phyloP scores from a whole-genome alignment of 2,888 invertebrate genomes.

The Athetis lepigone region DNA sequence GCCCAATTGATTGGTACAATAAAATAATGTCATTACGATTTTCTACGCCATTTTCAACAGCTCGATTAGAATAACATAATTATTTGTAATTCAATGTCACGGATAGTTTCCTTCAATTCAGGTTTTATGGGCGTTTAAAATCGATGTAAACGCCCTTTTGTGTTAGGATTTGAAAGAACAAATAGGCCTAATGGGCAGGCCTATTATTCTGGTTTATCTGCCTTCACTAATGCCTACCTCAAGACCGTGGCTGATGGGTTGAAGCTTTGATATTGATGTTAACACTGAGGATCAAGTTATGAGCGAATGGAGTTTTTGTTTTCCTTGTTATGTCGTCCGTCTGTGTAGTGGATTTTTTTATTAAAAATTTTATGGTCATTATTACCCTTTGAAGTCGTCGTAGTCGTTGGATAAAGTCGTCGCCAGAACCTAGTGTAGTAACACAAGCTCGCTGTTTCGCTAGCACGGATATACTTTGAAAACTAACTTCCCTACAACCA shows the following conservation, averaged over 20 bases:
- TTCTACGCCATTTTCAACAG: slow-evolving; percentile 55
- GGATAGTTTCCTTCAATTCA: slow-evolving; percentile 54
- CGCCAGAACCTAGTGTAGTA: too few relatives aligned
- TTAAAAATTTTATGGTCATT: too few relatives aligned
- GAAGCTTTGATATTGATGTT: slow-evolving; percentile 68
- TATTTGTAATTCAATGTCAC: slow-evolving; percentile 59
- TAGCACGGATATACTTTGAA: too few relatives aligned
- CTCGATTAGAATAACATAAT: slow-evolving; percentile 57
- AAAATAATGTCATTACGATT: slow-evolving; percentile 65
- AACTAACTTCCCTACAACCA: too few relatives aligned
- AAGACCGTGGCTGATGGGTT: slow-evolving; percentile 73
- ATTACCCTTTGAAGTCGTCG: too few relatives aligned
- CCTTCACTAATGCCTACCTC: slow-evolving; percentile 67
- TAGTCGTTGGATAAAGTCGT: too few relatives aligned
- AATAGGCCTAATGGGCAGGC: slow-evolving; percentile 52
- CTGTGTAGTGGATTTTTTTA: neutral
- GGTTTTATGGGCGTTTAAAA: slow-evolving; percentile 56
- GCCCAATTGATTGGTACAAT: slow-evolving; percentile 45
- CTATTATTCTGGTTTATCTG: slow-evolving; percentile 67
- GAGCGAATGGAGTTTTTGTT: neutral
- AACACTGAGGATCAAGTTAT: slow-evolving; percentile 40
- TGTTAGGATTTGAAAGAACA: slow-evolving; percentile 61
- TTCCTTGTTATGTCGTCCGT: neutral
- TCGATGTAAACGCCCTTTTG: slow-evolving; percentile 61
- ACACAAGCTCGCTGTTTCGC: too few relatives aligned